Conservation (phyloP, 2,113 vertebrate species). For the Syngnathoides biaculeatus region DNA sequence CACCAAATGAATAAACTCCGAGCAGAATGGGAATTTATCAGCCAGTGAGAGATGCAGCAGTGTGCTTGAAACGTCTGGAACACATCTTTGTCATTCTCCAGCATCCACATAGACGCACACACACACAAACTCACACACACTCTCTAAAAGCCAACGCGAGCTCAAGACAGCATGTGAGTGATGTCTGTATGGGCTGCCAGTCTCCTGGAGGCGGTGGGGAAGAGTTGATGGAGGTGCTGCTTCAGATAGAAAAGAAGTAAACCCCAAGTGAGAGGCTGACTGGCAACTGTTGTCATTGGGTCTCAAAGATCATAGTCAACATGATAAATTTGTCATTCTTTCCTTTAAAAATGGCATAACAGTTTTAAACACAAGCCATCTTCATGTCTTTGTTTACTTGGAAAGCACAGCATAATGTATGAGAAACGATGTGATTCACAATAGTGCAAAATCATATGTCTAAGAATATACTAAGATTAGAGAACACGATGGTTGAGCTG, state of each 20-base stretch:
- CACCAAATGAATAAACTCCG: constrained; percentile 45
- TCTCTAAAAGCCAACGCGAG: constrained; percentile 23
- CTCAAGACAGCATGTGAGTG: constrained; percentile 20
- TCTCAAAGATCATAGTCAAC: constrained; percentile 8
- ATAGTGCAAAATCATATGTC: background rate
- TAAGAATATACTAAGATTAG: background rate
- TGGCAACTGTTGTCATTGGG: constrained; percentile 26
- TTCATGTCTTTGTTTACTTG: constrained; percentile 9
- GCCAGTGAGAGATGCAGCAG: constrained; percentile 39
- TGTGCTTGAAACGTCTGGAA: constrained; percentile 37
- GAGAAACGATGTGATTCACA: background rate
- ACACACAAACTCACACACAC: background rate
- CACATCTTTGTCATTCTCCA: constrained; percentile 19
- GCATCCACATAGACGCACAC: background rate
- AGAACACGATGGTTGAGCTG: background rate
- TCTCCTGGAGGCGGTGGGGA: constrained; percentile 36
- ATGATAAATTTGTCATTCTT: constrained; percentile 19
- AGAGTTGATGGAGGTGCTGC: constrained; percentile 22
- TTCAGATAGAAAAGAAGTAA: constrained; percentile 20
- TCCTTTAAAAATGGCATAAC: constrained; percentile 21
- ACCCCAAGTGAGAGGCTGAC: constrained; percentile 8
- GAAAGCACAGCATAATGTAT: background rate
- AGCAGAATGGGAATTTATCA: constrained; percentile 44
- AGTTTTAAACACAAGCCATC: constrained; percentile 1
- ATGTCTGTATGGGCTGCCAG: constrained; percentile 25